These are phyloP conservation scores for Caenorhabditis remanei DNA, from an alignment of 1,140 invertebrate genomes.

Conservation along the genomic window DNA sequence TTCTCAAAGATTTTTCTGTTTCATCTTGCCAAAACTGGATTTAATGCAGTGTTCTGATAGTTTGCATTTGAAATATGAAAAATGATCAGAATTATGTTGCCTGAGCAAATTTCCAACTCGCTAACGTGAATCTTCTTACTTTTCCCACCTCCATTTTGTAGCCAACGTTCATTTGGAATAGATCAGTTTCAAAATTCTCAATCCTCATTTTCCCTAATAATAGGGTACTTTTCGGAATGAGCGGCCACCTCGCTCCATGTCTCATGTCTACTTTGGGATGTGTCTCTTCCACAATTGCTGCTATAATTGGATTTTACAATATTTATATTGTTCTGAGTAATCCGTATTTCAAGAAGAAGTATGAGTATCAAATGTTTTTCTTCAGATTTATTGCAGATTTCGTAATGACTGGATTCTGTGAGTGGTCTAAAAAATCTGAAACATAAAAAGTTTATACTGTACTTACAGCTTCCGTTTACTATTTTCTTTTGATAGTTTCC, in stretches of 20 bases:
- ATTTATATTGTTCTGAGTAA: constrained; percentile 8
- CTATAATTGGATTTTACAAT: neutral
- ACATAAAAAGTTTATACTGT: neutral
- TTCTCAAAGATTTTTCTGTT: too few relatives aligned
- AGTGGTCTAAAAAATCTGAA: neutral
- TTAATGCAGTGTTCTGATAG: too few relatives aligned
- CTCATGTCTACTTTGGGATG: constrained; percentile 2
- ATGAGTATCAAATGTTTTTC: constrained; percentile 14
- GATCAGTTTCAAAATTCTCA: too few relatives aligned
- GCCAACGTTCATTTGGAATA: too few relatives aligned
- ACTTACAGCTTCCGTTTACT: neutral
- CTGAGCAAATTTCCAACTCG: too few relatives aligned
- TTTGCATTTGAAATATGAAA: too few relatives aligned
- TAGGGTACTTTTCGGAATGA: neutral
- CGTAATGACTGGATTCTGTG: neutral
- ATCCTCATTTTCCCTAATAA: too few relatives aligned
- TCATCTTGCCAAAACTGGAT: too few relatives aligned
- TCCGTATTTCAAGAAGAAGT: neutral
- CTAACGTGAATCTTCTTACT: too few relatives aligned
- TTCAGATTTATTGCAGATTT: neutral
- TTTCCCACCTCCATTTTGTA: too few relatives aligned
- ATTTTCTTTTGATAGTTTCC: neutral
- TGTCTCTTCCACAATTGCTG: neutral
- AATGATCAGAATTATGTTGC: too few relatives aligned
- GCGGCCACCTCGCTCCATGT: neutral